Conservation (phyloP, 2,113 vertebrate species). For the Gasterosteus aculeatus region DNA sequence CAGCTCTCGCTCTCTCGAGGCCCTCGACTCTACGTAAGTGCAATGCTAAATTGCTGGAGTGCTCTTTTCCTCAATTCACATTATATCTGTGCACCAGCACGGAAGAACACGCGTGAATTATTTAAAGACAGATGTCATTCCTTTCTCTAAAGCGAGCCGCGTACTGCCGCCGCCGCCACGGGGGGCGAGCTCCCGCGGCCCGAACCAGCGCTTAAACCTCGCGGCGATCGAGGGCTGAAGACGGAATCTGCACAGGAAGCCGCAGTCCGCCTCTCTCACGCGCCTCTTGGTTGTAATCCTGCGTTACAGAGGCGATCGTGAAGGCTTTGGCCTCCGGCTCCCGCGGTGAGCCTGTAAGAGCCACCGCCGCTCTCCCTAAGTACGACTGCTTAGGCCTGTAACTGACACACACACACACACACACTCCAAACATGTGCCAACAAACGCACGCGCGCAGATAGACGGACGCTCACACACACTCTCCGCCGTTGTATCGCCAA, state of each 20-base stretch:
- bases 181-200: not conserved
- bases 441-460: constrained; percentile 23
- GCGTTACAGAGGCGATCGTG: constrained; percentile 61
- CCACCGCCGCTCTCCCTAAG: constrained; percentile 45
- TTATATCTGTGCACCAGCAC: constrained; percentile 14
- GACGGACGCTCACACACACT: constrained; percentile 13
- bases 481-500: constrained; percentile 44
- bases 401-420: constrained; percentile 64
- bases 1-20: not conserved
- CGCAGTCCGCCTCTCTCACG: constrained; percentile 45
- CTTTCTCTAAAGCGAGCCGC: not conserved
- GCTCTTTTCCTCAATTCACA: not conserved
- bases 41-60: not conserved
- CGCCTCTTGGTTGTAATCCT: constrained; percentile 65
- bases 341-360: constrained; percentile 59
- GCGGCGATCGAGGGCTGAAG: not conserved
- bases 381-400: constrained; percentile 56
- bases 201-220: not conserved
- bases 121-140: constrained; percentile 6
- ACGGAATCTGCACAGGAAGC: constrained; percentile 13
- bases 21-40: not conserved
- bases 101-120: constrained; percentile 5
- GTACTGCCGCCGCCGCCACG: not conserved
- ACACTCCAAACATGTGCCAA: constrained; percentile 42
- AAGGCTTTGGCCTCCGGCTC: constrained; percentile 52